These are phyloP conservation scores for Lasioglossum calceatum DNA, from an alignment of 2,888 invertebrate species.

Conservation along the genomic window DNA sequence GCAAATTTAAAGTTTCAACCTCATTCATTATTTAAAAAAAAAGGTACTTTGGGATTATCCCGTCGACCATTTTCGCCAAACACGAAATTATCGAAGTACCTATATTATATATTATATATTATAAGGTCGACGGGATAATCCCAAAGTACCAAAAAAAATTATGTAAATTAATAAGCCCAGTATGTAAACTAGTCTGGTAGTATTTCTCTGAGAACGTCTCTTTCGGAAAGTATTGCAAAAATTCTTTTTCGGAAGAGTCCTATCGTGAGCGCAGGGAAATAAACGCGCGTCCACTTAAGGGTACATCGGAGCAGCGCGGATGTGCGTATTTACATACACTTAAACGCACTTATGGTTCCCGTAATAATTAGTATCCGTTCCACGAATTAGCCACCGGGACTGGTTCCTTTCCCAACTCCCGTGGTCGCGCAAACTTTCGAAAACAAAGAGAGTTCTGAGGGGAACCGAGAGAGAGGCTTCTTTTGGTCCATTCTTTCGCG, in stretches of 20 bases:
- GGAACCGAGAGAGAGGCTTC: slow-evolving; percentile 27
- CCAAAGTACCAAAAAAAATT: too few species aligned
- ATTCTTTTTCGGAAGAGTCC: slow-evolving; percentile 8
- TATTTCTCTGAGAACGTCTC: too few species aligned
- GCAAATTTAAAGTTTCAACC: too few species aligned
- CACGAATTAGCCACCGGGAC: slow-evolving; percentile 72
- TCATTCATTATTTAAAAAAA: too few species aligned
- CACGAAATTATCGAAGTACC: too few species aligned
- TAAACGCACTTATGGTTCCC: slow-evolving; percentile 45
- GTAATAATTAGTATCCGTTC: slow-evolving; percentile 75
- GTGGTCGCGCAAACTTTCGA: not conserved
- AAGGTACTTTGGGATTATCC: too few species aligned
- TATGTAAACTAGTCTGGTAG: too few species aligned
- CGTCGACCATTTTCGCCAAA: too few species aligned
- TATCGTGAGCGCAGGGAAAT: slow-evolving; percentile 9
- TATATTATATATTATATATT: too few species aligned
- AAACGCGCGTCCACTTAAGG: slow-evolving; percentile 11
- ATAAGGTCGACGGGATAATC: too few species aligned
- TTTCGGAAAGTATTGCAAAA: not conserved
- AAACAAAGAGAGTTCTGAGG: slow-evolving; percentile 38
- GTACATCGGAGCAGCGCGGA: slow-evolving; percentile 26
- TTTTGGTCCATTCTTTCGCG: slow-evolving; percentile 6
- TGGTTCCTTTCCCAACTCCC: slow-evolving; percentile 56
- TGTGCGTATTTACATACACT: slow-evolving; percentile 49
- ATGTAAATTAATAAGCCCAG: too few species aligned